phyloP scores from a whole-genome alignment of 2,797 vertebrate species.

The Hydrocynus forskahlii region DNA sequence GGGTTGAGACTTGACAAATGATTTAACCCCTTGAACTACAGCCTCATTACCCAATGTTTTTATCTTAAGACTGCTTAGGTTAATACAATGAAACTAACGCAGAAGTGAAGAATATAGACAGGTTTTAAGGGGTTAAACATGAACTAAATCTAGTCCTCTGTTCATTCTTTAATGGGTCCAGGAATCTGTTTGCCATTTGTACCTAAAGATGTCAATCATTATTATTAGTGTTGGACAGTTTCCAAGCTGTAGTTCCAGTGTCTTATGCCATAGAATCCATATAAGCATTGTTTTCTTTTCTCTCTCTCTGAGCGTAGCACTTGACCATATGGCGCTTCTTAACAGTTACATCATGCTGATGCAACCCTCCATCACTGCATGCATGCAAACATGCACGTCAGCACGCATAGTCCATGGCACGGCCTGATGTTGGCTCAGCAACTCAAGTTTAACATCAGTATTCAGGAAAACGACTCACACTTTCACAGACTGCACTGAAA shows the following conservation, averaged over 20 bases:
- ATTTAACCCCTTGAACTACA: neutral
- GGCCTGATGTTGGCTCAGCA: conserved; percentile 30
- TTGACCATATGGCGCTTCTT: neutral
- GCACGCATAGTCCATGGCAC: neutral
- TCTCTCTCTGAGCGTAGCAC: neutral
- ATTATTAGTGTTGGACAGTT: neutral
- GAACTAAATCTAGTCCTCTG: neutral
- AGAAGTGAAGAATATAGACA: no score
- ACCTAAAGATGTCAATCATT: neutral
- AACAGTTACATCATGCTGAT: neutral
- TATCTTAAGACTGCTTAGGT: neutral
- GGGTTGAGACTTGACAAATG: neutral
- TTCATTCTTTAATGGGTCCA: no score
- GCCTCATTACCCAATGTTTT: neutral
- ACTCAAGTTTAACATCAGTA: conserved; percentile 33
- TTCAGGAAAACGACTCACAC: conserved; percentile 29
- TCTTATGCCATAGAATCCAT: neutral
- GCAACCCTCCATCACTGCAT: neutral
- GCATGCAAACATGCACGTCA: neutral
- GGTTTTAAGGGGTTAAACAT: neutral
- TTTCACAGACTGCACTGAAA: conserved; percentile 34
- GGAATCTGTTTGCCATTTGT: neutral
- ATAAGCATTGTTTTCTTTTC: neutral
- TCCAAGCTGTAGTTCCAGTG: neutral
- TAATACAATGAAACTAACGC: neutral